phyloP scores from a whole-genome alignment of 2,797 vertebrate species.

The Brotula barbata region DNA sequence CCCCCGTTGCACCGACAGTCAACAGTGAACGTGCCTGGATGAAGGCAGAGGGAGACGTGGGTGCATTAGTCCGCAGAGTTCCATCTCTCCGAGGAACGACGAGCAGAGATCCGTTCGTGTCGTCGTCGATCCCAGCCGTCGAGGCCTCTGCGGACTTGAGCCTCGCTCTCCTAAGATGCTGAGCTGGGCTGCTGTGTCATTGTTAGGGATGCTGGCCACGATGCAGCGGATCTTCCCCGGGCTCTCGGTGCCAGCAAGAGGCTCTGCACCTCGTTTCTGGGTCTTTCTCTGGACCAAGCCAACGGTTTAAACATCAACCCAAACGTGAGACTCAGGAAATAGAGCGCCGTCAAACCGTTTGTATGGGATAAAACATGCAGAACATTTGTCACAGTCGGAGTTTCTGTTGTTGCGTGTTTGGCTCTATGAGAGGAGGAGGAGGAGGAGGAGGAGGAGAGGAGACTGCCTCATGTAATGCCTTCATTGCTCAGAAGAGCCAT shows the following conservation, averaged over 20 bases:
- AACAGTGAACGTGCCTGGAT: conserved; percentile 25
- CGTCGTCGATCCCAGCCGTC: too few relatives aligned
- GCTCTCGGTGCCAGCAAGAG: conserved; percentile 14
- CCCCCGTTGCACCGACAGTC: conserved; percentile 20
- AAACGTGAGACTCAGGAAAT: background rate
- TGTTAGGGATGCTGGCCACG: conserved; percentile 71
- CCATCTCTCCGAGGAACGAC: conserved; percentile 52
- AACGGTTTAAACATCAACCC: background rate
- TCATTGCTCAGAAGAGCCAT: too few relatives aligned
- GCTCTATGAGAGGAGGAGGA: too few relatives aligned
- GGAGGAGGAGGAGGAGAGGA: too few relatives aligned
- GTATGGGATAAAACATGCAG: background rate
- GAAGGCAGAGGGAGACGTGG: too few relatives aligned
- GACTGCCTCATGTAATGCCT: too few relatives aligned
- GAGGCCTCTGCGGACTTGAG: conserved; percentile 15
- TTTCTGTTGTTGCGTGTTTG: too few relatives aligned
- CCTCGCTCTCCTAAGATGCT: conserved; percentile 26
- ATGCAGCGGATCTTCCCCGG: conserved; percentile 73
- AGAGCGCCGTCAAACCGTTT: too few relatives aligned
- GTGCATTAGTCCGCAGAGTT: conserved; percentile 27
- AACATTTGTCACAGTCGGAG: too few relatives aligned
- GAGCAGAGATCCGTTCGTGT: conserved; percentile 38
- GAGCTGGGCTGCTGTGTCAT: conserved; percentile 75
- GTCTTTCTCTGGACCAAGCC: background rate
- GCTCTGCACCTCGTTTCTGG: too few relatives aligned